Conservation (phyloP, 2,113 vertebrate species). For the Aldabrachelys gigantea region DNA sequence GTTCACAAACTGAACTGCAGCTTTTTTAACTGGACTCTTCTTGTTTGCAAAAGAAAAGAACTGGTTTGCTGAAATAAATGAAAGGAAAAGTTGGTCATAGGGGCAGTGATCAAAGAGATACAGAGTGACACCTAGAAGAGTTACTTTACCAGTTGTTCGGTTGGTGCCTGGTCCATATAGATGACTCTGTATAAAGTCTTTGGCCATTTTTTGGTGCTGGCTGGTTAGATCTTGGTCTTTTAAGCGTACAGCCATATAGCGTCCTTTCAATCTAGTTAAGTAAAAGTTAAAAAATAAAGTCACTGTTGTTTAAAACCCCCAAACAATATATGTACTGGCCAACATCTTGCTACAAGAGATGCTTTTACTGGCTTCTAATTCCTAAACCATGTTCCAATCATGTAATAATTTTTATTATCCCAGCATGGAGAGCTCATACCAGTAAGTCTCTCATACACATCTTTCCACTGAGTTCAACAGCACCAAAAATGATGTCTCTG, state of each 20-base stretch:
- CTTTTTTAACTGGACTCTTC: conserved; percentile 79
- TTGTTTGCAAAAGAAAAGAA: conserved; percentile 91
- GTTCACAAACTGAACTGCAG: conserved; percentile 88
- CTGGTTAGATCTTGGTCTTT: conserved; percentile 65
- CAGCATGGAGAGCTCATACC: background rate
- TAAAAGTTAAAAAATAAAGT: background rate
- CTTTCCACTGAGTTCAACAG: background rate
- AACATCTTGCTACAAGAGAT: background rate
- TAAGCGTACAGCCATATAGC: conserved; percentile 79
- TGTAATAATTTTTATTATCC: background rate
- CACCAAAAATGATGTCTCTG: background rate
- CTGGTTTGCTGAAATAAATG: conserved; percentile 81
- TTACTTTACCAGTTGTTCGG: conserved; percentile 84
- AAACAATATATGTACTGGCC: background rate
- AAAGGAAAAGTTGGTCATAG: background rate
- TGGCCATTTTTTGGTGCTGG: conserved; percentile 80
- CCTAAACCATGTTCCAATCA: background rate
- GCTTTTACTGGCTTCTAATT: background rate
- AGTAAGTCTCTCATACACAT: background rate
- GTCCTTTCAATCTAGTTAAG: conserved; percentile 81
- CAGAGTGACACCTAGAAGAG: background rate
- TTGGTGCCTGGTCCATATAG: conserved; percentile 85
- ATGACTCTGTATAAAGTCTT: conserved; percentile 81
- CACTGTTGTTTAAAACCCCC: rapidly evolving
- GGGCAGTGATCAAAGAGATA: rapidly evolving